Conservation (phyloP, 2,797 vertebrate species). For the Pipistrellus nathusii region DNA sequence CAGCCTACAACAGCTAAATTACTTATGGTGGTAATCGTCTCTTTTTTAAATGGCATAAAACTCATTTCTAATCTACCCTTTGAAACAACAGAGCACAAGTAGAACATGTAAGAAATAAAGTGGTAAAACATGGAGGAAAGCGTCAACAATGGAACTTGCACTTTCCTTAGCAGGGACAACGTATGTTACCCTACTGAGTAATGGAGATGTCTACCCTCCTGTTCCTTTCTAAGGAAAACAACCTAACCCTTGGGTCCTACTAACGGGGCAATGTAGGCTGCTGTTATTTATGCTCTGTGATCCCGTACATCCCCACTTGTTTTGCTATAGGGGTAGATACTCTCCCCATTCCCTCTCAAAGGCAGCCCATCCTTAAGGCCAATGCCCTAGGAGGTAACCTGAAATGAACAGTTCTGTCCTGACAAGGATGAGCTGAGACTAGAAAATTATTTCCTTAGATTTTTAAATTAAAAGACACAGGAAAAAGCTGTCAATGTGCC, state of each 20-base stretch:
- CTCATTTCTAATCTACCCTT: conserved; percentile 15
- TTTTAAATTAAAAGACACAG: conserved; percentile 27
- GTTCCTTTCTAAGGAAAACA: background rate
- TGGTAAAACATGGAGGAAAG: background rate
- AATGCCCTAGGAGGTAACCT: background rate
- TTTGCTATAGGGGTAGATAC: background rate
- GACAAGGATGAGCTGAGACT: conserved; percentile 4
- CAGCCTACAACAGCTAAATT: background rate
- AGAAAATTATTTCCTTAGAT: background rate
- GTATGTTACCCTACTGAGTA: background rate
- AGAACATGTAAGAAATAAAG: background rate
- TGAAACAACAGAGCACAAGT: background rate
- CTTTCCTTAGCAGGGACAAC: background rate
- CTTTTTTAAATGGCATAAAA: conserved; percentile 1
- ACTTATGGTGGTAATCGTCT: background rate
- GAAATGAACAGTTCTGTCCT: conserved; percentile 49
- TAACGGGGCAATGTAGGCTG: background rate
- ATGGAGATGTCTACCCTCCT: background rate
- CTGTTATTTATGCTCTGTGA: background rate
- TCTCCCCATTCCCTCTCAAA: background rate
- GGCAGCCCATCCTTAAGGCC: background rate
- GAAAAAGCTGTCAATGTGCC: background rate
- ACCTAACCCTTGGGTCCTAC: background rate
- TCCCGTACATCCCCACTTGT: background rate
- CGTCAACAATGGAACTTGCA: background rate